Evolutionary conservation across 1,140 invertebrate species (phyloP).

Genomic region (Drosophila funebris): DNA sequence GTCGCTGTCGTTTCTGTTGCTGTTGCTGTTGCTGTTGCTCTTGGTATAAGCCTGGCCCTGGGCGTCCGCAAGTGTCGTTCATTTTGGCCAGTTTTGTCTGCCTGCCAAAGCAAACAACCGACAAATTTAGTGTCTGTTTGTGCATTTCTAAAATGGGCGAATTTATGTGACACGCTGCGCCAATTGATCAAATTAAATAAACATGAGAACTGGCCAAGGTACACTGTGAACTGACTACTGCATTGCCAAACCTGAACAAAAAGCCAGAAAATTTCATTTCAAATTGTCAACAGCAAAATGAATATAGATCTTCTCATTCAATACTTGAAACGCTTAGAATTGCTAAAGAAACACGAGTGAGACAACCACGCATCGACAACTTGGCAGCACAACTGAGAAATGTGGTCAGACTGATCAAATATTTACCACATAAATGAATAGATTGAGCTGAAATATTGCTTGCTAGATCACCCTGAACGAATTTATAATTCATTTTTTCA

Average conservation of each 20-base stretch:
- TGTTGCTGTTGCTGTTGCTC: too few relatives aligned
- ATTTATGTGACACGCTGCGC: slow-evolving; percentile 81
- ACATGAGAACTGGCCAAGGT: slow-evolving; percentile 59
- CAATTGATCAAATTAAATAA: slow-evolving; percentile 83
- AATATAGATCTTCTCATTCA: slow-evolving; percentile 25
- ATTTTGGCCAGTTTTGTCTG: slow-evolving; percentile 37
- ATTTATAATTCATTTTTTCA: too few relatives aligned
- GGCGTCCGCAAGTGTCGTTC: slow-evolving; percentile 56
- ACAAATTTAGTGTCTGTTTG: slow-evolving; percentile 71
- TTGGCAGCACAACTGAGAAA: neutral
- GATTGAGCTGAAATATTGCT: neutral
- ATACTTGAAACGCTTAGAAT: neutral
- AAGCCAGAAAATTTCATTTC: slow-evolving; percentile 8
- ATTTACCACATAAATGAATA: neutral
- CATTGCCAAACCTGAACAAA: neutral
- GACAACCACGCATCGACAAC: neutral
- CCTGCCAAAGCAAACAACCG: slow-evolving; percentile 54
- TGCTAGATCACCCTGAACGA: too few relatives aligned
- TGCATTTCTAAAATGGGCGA: slow-evolving; percentile 73
- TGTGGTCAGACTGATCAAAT: neutral
- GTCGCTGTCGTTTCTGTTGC: too few relatives aligned
- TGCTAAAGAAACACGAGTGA: neutral
- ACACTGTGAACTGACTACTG: neutral
- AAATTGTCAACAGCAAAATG: slow-evolving; percentile 26
- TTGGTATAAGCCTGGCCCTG: neutral